Percentiles rank a stretch among this genome's conserved stretches.
Conservation (phyloP, 2,113 vertebrate genomes). For the Circaetus gallicus region DNA sequence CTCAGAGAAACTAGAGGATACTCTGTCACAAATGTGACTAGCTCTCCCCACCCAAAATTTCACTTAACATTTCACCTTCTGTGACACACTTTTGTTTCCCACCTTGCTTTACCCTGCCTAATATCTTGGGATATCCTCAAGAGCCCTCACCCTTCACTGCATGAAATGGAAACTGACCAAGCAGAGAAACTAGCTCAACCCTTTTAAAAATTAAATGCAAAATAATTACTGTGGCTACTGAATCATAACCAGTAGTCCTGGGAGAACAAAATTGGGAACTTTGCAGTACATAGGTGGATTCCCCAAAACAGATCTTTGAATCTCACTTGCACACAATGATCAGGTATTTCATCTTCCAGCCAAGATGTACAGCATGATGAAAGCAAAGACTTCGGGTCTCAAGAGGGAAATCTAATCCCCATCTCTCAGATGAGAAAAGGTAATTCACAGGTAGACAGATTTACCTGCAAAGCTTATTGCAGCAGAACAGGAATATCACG, state of each 20-base stretch:
- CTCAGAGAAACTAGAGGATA: not conserved
- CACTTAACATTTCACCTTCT: not conserved
- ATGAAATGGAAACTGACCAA: not conserved
- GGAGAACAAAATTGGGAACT: not conserved
- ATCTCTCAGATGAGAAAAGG: not conserved
- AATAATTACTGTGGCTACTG: not conserved
- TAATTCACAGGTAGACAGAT: not conserved
- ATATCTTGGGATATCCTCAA: not conserved
- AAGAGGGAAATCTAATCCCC: not conserved
- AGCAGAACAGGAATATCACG: not conserved
- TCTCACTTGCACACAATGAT: not conserved
- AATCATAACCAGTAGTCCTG: not conserved
- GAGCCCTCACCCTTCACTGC: not conserved
- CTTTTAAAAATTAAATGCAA: not conserved
- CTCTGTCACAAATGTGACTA: not conserved
- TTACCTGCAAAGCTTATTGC: not conserved
- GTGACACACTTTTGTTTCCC: not conserved
- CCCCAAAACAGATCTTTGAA: not conserved
- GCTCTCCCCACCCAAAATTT: not conserved
- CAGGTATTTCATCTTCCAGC: not conserved
- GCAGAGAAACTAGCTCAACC: not conserved
- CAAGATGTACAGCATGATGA: not conserved
- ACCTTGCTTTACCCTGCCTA: not conserved
- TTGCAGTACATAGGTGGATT: not conserved
- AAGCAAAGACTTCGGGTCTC: not conserved